These are phyloP conservation scores for Pogona vitticeps DNA, from an alignment of 2,113 vertebrate genomes.

Conservation along the genomic window DNA sequence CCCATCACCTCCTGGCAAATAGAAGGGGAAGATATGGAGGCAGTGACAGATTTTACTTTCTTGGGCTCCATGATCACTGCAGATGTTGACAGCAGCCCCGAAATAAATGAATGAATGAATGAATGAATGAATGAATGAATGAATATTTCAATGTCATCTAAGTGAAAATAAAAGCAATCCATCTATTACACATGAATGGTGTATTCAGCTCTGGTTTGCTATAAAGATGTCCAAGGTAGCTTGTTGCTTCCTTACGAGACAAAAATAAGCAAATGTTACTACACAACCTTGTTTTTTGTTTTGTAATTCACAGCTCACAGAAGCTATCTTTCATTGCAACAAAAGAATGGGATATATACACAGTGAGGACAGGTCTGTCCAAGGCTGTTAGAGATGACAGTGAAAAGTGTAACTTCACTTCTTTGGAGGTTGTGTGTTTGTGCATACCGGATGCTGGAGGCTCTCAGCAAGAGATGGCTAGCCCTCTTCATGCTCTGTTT, in stretches of 20 bases:
- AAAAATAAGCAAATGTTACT: background rate
- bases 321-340: background rate
- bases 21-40: too few relatives aligned
- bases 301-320: background rate
- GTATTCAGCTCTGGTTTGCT: background rate
- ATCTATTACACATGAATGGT: background rate
- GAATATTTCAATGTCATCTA: background rate
- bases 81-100: too few relatives aligned
- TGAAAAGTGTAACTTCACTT: background rate
- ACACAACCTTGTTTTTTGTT: too few relatives aligned
- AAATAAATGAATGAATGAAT: too few relatives aligned
- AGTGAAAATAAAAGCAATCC: background rate
- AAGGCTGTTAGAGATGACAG: background rate
- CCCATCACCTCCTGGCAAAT: too few relatives aligned
- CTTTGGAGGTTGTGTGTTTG: background rate
- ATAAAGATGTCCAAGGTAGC: background rate
- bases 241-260: background rate
- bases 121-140: too few relatives aligned
- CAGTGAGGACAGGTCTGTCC: background rate
- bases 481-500: constrained; percentile 16
- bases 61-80: too few relatives aligned
- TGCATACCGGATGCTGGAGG: background rate
- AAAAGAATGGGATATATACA: background rate
- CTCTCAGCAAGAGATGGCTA: background rate
- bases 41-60: too few relatives aligned